These are phyloP conservation scores for Sclerurus mexicanus DNA, from an alignment of 2,113 vertebrate species.

Conservation along the genomic window DNA sequence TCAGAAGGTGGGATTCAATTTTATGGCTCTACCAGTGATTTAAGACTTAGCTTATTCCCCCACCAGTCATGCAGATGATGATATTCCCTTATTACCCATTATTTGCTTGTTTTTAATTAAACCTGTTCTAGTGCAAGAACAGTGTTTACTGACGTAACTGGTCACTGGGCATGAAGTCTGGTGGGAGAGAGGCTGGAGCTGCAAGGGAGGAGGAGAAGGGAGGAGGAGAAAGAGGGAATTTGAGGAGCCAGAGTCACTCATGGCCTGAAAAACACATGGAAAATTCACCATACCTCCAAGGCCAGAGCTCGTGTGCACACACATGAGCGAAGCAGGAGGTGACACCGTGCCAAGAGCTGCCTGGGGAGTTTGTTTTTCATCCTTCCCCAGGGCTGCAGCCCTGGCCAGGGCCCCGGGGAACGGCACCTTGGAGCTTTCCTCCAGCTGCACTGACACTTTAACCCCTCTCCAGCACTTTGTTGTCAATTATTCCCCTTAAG, in stretches of 20 bases:
- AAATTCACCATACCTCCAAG: neutral
- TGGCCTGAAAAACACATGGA: neutral
- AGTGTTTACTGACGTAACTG: neutral
- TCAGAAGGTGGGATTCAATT: neutral
- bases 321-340: neutral
- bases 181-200: neutral
- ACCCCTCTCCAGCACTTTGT: neutral
- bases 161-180: neutral
- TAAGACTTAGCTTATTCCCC: neutral
- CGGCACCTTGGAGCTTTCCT: neutral
- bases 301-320: rapidly evolving
- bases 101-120: neutral
- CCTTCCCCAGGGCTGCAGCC: neutral
- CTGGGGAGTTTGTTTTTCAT: neutral
- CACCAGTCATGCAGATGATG: neutral
- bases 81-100: neutral
- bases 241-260: neutral
- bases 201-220: neutral
- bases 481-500: neutral
- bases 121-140: neutral
- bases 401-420: neutral
- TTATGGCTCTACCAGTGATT: neutral
- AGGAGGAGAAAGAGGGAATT: neutral
- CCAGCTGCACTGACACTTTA: neutral
- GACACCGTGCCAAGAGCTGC: neutral